phyloP scores from a whole-genome alignment of 1,140 invertebrate genomes.

The Ceratina japonica region DNA sequence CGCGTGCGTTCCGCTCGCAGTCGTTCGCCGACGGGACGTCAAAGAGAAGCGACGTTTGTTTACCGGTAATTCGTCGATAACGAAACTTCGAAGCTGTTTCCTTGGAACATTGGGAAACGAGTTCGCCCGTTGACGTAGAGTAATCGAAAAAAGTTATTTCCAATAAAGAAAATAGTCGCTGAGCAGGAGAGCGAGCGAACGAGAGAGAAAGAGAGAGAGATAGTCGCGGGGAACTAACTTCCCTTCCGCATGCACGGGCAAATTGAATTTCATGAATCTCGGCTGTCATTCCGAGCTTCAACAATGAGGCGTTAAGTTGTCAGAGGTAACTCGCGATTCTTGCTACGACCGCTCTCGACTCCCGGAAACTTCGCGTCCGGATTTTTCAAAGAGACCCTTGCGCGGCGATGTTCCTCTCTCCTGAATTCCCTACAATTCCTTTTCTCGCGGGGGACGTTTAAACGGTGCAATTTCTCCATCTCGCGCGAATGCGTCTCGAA shows the following conservation, averaged over 20 bases:
- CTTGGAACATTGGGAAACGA: constrained; percentile 15
- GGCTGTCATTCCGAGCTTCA: constrained; percentile 29
- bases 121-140: constrained; percentile 10
- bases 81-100: constrained; percentile 8
- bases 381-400: no score
- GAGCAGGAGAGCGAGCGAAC: neutral
- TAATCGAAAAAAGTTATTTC: constrained; percentile 47
- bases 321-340: constrained; percentile 23
- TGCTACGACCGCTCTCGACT: neutral
- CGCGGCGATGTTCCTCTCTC: no score
- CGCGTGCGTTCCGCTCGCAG: neutral
- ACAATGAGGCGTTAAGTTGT: constrained; percentile 38
- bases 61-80: neutral
- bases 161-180: constrained; percentile 19
- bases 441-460: no score
- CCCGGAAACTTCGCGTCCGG: neutral
- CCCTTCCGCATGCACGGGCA: constrained; percentile 30
- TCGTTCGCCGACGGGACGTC: neutral
- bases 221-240: constrained; percentile 18
- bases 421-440: no score
- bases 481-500: no score
- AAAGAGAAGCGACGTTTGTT: neutral
- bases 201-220: neutral
- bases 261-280: constrained; percentile 54
- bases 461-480: no score